These are phyloP conservation scores for Cenopis cana DNA, from an alignment of 2,888 invertebrate genomes.

Conservation along the genomic window DNA sequence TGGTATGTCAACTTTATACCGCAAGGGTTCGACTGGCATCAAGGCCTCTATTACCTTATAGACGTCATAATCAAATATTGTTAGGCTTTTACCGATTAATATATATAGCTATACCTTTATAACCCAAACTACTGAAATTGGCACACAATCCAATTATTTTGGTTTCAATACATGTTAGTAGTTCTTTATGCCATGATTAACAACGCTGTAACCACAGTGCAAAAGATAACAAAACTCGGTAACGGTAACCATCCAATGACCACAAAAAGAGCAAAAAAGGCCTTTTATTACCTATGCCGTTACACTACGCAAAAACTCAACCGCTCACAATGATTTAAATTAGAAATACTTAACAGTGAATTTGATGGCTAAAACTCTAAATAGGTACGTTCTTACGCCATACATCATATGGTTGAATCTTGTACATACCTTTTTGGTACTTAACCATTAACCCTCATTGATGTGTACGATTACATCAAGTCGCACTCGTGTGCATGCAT, in stretches of 20 bases:
- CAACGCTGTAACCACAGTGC: neutral
- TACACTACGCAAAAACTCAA: slow-evolving; percentile 36
- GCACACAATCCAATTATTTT: neutral
- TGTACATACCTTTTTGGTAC: neutral
- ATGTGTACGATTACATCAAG: slow-evolving; percentile 4
- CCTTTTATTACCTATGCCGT: slow-evolving; percentile 23
- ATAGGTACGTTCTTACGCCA: slow-evolving; percentile 5
- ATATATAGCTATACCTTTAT: too few relatives aligned
- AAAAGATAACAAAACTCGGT: slow-evolving; percentile 1
- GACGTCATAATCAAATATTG: neutral
- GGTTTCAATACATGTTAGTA: neutral
- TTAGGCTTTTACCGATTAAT: too few relatives aligned
- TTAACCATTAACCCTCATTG: neutral
- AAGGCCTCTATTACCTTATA: neutral
- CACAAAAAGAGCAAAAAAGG: slow-evolving; percentile 11
- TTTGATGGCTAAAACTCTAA: slow-evolving; percentile 11
- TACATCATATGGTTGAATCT: neutral
- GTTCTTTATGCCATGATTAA: too few relatives aligned
- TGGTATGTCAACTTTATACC: neutral
- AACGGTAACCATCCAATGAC: slow-evolving; percentile 9
- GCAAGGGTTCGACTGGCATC: neutral
- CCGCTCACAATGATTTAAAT: neutral
- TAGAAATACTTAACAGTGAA: neutral
- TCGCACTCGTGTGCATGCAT: neutral
- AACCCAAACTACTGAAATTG: neutral